Percentiles rank a stretch among this genome's conserved stretches.
These are phyloP conservation scores for Actinernus sp. DNA, from an alignment of 92 coral and sea anemone species.

Conservation along the genomic window DNA sequence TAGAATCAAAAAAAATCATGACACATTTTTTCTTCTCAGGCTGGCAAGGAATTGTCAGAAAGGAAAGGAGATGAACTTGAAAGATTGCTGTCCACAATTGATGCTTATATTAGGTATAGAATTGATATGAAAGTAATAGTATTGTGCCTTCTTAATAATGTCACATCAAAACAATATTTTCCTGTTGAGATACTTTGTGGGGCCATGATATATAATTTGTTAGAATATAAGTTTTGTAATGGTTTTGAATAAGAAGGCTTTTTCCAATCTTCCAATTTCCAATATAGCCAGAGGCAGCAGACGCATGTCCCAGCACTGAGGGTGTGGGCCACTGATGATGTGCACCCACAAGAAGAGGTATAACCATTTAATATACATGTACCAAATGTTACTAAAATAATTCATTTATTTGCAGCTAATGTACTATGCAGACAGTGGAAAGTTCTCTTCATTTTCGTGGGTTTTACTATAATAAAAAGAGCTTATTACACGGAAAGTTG, in stretches of 20 bases:
- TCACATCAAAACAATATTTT: too few relatives aligned
- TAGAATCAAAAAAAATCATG: too few relatives aligned
- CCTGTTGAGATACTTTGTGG: neutral
- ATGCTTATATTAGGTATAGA: conserved; percentile 79
- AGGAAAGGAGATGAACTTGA: conserved; percentile 87
- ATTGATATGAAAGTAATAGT: neutral
- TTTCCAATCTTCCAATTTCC: neutral
- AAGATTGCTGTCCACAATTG: conserved; percentile 82
- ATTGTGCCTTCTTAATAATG: neutral
- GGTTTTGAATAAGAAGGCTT: too few relatives aligned
- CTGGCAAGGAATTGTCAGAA: conserved; percentile 90
- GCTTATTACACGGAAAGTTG: too few relatives aligned
- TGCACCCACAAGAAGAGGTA: conserved; percentile 99
- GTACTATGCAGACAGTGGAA: too few relatives aligned
- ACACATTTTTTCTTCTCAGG: conserved; percentile 38
- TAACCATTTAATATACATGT: too few relatives aligned
- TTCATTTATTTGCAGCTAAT: too few relatives aligned
- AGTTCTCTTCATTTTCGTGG: too few relatives aligned
- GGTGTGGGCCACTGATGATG: conserved; percentile 98
- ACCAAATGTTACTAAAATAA: too few relatives aligned
- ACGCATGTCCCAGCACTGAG: conserved; percentile 85
- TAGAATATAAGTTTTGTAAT: neutral
- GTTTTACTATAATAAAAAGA: too few relatives aligned
- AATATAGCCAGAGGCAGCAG: conserved; percentile 82
- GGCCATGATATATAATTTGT: neutral